These are phyloP conservation scores for Eulimnadia texana DNA, from an alignment of 1,140 invertebrate genomes.

Conservation along the genomic window DNA sequence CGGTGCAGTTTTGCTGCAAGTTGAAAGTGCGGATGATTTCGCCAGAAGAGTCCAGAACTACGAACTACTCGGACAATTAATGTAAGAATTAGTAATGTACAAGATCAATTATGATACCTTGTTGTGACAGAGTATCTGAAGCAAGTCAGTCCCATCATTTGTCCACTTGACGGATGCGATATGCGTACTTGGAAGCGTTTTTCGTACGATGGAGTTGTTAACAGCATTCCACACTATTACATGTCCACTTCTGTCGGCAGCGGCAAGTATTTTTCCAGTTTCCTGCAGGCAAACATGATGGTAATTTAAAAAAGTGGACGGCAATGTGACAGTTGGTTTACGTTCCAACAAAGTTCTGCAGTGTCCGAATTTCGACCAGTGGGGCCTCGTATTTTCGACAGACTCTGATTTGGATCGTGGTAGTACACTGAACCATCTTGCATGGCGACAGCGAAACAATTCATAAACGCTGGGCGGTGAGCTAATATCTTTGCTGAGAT, in stretches of 20 bases:
- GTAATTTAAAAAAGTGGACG: too few species aligned
- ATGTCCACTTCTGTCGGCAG: too few species aligned
- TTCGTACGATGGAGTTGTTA: too few species aligned
- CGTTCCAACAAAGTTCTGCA: background rate
- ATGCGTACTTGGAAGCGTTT: background rate
- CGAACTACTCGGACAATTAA: too few species aligned
- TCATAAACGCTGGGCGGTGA: background rate
- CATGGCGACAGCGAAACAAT: background rate
- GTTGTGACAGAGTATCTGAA: background rate
- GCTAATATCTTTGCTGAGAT: background rate
- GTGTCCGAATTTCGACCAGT: background rate
- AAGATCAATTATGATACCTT: background rate
- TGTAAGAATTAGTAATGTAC: too few species aligned
- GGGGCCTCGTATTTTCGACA: background rate
- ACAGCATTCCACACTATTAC: too few species aligned
- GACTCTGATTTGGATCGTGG: background rate
- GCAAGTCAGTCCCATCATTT: background rate
- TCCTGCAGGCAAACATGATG: too few species aligned
- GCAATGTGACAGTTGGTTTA: too few species aligned
- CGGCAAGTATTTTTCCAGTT: too few species aligned
- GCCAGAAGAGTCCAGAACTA: too few species aligned
- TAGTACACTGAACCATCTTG: background rate
- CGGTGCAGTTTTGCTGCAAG: too few species aligned
- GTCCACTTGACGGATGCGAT: background rate
- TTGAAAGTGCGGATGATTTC: too few species aligned